Evolutionary conservation across 2,888 invertebrate genomes (phyloP).

Genomic region (Acanthosepion lycidas): DNA sequence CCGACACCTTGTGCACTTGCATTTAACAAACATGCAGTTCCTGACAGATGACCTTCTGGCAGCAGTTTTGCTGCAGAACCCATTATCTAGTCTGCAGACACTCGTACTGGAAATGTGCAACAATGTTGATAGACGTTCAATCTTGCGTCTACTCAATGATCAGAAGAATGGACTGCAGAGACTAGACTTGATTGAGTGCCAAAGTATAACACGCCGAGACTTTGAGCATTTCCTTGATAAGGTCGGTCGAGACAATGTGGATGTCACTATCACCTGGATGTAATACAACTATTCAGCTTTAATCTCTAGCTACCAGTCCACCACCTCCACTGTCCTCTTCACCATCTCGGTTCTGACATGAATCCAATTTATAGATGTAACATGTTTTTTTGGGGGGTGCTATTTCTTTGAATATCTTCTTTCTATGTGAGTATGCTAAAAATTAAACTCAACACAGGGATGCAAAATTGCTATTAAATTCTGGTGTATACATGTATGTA

Average conservation of each 20-base stretch:
- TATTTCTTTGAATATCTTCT: neutral
- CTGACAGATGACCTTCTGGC: conserved; percentile 50
- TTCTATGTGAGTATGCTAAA: neutral
- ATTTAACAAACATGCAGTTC: conserved; percentile 51
- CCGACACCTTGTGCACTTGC: conserved; percentile 48
- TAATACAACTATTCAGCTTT: neutral
- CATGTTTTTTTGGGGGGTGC: neutral
- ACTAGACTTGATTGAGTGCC: conserved; percentile 43
- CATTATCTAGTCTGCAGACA: conserved; percentile 46
- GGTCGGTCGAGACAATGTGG: conserved; percentile 25
- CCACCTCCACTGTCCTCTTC: neutral
- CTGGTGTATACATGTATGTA: neutral
- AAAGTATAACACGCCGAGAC: conserved; percentile 40
- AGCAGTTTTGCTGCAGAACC: conserved; percentile 48
- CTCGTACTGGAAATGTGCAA: conserved; percentile 44
- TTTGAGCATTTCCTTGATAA: conserved; percentile 42
- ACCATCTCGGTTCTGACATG: neutral
- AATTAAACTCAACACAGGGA: neutral
- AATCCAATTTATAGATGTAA: neutral
- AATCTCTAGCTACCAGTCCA: too few species aligned
- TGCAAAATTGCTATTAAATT: neutral
- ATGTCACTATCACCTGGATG: conserved; percentile 46
- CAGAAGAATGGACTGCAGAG: conserved; percentile 38
- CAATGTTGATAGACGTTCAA: neutral
- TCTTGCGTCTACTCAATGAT: conserved; percentile 6